Evolutionary conservation across 2,797 vertebrate species (phyloP), one percentile per base, ranked within the genome.

Genomic region (Melanotaenia nigrans): DNA sequence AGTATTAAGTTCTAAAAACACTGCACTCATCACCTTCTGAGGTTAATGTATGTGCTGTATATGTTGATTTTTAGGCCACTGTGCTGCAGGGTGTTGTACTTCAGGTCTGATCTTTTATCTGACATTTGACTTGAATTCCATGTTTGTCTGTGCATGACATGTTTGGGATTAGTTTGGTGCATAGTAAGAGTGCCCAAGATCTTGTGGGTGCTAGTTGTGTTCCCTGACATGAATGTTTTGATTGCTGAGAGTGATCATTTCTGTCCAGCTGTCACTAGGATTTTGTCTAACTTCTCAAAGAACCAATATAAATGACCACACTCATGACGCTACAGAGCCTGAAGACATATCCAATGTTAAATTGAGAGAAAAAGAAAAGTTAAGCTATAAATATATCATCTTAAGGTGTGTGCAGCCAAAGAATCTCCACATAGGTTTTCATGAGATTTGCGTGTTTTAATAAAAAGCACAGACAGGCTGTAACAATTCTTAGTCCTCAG

Each of bases 271-370:
- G 75, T 84, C 75, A 82, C 57, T 49, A 58, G 49, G 69, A 78
- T 80, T 84, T 77, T 47, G 63, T 79, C 68, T 85, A 72, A 73
- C 71, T 76, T 82, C 81, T 85, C 81, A 82, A 62, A n/a, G 61
- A 82, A 68, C 66, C 55, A 75, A 54, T 56, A 65, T 2, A 67
- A 79, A 72, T 63, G 53, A 64, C 57, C 45, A 2, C 42, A 67
- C 30, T 69, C 40, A 64, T 61, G 22, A 77, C 76, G 68, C 61
- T 82, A 72, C 11, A 77, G 67, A 47, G 10, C 20, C 55, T 47
- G 53, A 63, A 53, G 61, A 24, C 36, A 67, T 24, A 78, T 70
- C 62, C 73, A 4, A 59, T 77, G 62, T 71, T 38, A 70, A 61
- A 63, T 74, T 66, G 47, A 16, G 22, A 49, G 22, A 16, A 49